Percentiles rank a stretch among this genome's conserved stretches.
Evolutionary conservation across 1,140 invertebrate species (phyloP).

Genomic region (Drosophila yakuba): DNA sequence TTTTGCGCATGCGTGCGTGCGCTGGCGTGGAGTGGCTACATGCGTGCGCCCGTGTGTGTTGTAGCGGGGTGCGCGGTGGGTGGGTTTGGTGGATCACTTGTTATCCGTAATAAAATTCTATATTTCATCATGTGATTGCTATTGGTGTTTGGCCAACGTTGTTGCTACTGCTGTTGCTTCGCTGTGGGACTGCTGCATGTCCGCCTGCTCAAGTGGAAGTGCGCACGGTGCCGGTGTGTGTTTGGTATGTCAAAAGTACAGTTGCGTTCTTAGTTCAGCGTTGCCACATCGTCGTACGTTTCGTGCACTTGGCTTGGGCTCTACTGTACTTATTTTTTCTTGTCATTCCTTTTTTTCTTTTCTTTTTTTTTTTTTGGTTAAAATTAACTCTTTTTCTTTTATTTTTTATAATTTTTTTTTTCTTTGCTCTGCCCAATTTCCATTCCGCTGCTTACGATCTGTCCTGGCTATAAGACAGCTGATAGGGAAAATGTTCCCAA

Average conservation of each 20-base stretch:
- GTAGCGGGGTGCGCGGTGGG: constrained; percentile 25
- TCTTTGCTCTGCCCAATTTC: constrained; percentile 14
- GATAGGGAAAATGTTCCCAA: neutral
- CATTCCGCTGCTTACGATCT: neutral
- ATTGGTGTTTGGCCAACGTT: constrained; percentile 3
- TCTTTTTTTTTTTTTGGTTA: too few relatives aligned
- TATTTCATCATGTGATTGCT: neutral
- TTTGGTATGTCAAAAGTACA: neutral
- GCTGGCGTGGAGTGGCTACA: constrained; percentile 6
- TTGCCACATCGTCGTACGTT: constrained; percentile 4
- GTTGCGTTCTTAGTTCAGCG: neutral
- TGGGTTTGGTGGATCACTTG: constrained; percentile 18
- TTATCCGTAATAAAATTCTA: neutral
- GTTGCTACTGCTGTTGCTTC: neutral
- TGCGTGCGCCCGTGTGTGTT: constrained; percentile 16
- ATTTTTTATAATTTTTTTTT: neutral
- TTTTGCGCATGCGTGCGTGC: constrained; percentile 10
- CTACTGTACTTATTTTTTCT: neutral
- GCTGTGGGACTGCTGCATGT: constrained; percentile 17
- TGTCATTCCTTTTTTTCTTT: neutral
- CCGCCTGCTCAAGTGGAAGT: constrained; percentile 29
- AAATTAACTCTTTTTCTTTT: constrained; percentile 1
- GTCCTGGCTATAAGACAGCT: constrained; percentile 7
- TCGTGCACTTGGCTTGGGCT: constrained; percentile 11
- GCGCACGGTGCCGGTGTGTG: constrained; percentile 5